Percentiles rank a stretch among this genome's conserved stretches.
phyloP scores from a whole-genome alignment of 2,113 vertebrate genomes.

The Elgaria multicarinata region DNA sequence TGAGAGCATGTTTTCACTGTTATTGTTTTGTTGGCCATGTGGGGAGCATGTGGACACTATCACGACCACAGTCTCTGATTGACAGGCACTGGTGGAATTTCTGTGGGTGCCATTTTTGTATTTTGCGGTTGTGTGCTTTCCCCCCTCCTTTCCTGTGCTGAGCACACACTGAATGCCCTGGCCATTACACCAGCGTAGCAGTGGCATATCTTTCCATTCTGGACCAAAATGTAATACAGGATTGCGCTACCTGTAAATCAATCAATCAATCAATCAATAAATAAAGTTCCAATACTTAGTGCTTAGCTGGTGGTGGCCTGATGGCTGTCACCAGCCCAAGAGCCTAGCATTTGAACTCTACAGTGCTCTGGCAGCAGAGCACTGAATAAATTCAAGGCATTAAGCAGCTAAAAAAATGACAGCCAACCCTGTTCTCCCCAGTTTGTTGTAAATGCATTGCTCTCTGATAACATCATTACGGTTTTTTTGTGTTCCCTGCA shows the following conservation, averaged over 20 bases:
- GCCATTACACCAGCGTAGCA: background rate
- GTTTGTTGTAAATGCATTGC: background rate
- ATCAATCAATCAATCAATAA: too few species aligned
- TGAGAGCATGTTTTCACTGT: too few species aligned
- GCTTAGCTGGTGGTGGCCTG: background rate
- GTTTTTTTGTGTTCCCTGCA: constrained; percentile 41
- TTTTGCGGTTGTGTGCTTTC: too few species aligned
- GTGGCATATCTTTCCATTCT: too few species aligned
- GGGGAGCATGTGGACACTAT: too few species aligned
- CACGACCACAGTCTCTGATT: too few species aligned
- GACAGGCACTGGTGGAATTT: too few species aligned
- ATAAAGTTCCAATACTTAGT: background rate
- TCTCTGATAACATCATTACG: background rate
- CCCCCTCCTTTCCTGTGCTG: background rate
- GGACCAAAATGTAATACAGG: background rate
- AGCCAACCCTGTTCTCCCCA: background rate
- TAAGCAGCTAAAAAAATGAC: background rate
- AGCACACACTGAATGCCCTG: background rate
- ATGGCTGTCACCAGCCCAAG: background rate
- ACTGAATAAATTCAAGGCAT: background rate
- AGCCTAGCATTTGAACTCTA: background rate
- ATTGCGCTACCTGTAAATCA: background rate
- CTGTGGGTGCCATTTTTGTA: too few species aligned
- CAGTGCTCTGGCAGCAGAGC: background rate
- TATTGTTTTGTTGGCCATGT: too few species aligned